Conservation (phyloP, 2,888 invertebrate genomes). For the Bedellia somnulentella region DNA sequence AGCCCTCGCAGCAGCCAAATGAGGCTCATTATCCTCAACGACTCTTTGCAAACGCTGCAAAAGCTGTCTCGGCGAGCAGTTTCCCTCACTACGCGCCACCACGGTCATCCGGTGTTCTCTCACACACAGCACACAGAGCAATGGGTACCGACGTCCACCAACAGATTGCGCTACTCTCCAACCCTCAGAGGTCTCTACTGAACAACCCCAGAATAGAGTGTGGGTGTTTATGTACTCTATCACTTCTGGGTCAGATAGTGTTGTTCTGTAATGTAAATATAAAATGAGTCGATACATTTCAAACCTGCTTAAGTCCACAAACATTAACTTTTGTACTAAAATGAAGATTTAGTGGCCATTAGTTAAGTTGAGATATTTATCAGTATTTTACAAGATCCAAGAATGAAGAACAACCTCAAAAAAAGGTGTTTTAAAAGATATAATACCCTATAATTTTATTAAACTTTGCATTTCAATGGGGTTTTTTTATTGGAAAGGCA, state of each 20-base stretch:
- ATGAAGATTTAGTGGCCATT: too few relatives aligned
- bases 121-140: conserved; percentile 87
- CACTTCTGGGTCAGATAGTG: conserved; percentile 71
- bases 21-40: conserved; percentile 84
- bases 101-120: conserved; percentile 92
- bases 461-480: too few relatives aligned
- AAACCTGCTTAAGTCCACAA: too few relatives aligned
- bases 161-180: conserved; percentile 89
- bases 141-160: conserved; percentile 77
- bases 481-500: too few relatives aligned
- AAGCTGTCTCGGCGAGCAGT: conserved; percentile 71
- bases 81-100: conserved; percentile 87
- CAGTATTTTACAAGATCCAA: too few relatives aligned
- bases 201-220: conserved; percentile 93
- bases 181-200: conserved; percentile 86
- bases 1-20: conserved; percentile 82
- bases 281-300: too few relatives aligned
- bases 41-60: conserved; percentile 73
- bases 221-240: conserved; percentile 80
- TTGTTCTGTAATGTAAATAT: conserved; percentile 49
- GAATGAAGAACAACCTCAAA: too few relatives aligned
- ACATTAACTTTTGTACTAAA: too few relatives aligned
- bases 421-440: too few relatives aligned
- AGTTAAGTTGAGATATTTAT: too few relatives aligned
- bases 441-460: too few relatives aligned